Conservation (phyloP, 2,113 vertebrate species). For the Chlamydotis undulata region DNA sequence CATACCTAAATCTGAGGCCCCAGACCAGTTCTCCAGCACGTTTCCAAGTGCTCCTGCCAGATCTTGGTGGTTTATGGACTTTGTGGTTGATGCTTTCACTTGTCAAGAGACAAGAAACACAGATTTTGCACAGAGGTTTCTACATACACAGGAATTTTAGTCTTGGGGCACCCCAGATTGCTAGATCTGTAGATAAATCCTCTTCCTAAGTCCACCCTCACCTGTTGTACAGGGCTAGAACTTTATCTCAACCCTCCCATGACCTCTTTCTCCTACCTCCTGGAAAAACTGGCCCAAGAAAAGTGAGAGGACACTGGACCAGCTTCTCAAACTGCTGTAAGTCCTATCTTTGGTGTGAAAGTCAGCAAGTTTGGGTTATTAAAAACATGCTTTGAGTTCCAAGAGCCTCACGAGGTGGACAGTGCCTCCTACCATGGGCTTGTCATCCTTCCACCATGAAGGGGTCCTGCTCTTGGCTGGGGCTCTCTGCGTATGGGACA, state of each 20-base stretch:
- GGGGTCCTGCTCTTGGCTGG: background rate
- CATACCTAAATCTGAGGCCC: fast-evolving
- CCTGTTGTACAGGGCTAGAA: too few relatives aligned
- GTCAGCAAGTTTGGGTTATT: background rate
- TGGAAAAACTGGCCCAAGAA: background rate
- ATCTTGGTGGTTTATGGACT: background rate
- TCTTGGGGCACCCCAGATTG: background rate
- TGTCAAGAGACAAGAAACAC: background rate
- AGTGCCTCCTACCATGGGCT: fast-evolving
- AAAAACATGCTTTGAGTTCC: background rate
- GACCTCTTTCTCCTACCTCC: background rate
- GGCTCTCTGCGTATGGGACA: background rate
- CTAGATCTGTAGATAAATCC: background rate
- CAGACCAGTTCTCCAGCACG: background rate
- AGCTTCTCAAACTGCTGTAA: background rate
- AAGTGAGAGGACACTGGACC: background rate
- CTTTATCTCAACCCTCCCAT: background rate
- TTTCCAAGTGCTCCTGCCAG: background rate
- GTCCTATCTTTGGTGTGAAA: background rate
- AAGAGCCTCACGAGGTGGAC: background rate
- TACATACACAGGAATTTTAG: background rate
- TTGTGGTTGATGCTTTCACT: background rate
- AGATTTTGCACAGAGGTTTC: background rate
- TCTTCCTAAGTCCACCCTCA: background rate
- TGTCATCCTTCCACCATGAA: background rate